phyloP scores from a whole-genome alignment of 2,888 invertebrate species.

The Alloplasta piceator region DNA sequence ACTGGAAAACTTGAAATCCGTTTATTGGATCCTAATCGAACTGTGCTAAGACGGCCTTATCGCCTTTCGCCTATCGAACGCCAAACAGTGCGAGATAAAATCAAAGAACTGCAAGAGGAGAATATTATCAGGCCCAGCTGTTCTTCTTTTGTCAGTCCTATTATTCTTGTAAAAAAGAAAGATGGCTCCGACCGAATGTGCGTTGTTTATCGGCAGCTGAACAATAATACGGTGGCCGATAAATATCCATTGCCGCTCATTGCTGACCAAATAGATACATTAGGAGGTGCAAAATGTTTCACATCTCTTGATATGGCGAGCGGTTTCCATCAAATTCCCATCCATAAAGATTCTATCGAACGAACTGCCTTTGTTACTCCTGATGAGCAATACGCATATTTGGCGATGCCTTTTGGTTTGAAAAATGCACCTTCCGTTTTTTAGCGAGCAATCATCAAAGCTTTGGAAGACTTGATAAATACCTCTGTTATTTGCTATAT shows the following conservation, averaged over 20 bases:
- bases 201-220: constrained; percentile 73
- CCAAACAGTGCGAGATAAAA: constrained; percentile 50
- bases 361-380: constrained; percentile 79
- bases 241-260: constrained; percentile 78
- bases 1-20: constrained; percentile 62
- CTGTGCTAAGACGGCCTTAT: constrained; percentile 61
- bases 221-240: constrained; percentile 74
- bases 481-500: constrained; percentile 52
- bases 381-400: constrained; percentile 77
- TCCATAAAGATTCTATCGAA: constrained; percentile 71
- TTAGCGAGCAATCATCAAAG: constrained; percentile 64
- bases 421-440: constrained; percentile 69
- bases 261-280: constrained; percentile 76
- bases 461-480: constrained; percentile 56
- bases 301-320: constrained; percentile 74
- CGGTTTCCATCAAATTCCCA: constrained; percentile 76
- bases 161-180: constrained; percentile 67
- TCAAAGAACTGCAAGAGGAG: constrained; percentile 51
- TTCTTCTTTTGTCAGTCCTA: constrained; percentile 68
- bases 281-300: constrained; percentile 72
- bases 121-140: constrained; percentile 65
- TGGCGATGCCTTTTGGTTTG: constrained; percentile 70
- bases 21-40: constrained; percentile 53
- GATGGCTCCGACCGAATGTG: constrained; percentile 65
- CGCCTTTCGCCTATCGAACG: constrained; percentile 44